Evolutionary conservation across 2,888 invertebrate species (phyloP).

Genomic region (Pilophorus perplexus): DNA sequence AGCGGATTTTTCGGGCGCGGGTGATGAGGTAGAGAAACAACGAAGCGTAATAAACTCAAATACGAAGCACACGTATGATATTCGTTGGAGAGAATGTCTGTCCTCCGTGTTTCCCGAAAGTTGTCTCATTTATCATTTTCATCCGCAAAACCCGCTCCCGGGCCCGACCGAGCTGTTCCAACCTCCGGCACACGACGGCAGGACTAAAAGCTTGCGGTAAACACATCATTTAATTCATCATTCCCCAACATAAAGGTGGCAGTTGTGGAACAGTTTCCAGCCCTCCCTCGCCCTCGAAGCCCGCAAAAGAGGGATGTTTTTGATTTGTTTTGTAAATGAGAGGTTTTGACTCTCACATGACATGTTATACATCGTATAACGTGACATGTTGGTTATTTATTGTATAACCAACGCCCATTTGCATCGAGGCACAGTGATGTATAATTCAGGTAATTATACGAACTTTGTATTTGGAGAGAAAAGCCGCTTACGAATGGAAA

Average conservation of each 20-base stretch:
- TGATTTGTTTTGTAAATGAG: constrained; percentile 19
- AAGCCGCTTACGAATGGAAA: no score
- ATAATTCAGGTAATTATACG: constrained; percentile 20
- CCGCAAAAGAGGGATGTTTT: constrained; percentile 8
- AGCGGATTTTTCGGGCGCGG: no score
- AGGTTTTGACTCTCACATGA: no score
- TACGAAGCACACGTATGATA: constrained; percentile 3
- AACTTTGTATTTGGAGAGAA: constrained; percentile 9
- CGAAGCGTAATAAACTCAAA: no score
- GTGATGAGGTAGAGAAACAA: no score
- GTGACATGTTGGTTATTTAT: no score
- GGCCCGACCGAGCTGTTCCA: neutral
- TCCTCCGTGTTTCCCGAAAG: neutral
- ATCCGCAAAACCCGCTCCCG: neutral
- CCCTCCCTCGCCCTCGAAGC: no score
- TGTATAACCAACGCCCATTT: neutral
- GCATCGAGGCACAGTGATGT: constrained; percentile 1
- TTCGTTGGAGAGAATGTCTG: neutral
- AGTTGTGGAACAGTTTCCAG: neutral
- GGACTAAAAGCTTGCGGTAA: neutral
- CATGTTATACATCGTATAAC: no score
- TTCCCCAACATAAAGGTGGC: constrained; percentile 11
- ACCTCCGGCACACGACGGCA: neutral
- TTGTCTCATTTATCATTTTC: constrained; percentile 20
- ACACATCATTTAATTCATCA: constrained; percentile 18